Percentiles rank a stretch among this genome's conserved stretches.
Evolutionary conservation across 2,113 vertebrate genomes (phyloP).

Genomic region (Brachyistius frenatus): DNA sequence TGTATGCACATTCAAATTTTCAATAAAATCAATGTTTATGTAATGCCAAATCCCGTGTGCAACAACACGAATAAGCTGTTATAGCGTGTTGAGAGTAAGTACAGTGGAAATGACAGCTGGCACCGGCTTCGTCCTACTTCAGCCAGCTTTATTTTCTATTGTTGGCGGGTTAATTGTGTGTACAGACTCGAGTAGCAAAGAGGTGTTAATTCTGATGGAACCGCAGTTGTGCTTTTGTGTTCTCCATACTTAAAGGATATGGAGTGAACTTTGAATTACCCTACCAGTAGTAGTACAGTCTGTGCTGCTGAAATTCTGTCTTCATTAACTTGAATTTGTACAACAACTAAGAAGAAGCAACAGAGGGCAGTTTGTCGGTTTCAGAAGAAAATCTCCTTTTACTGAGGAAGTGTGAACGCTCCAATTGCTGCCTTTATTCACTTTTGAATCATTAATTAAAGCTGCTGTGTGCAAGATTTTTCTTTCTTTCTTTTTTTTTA

Average conservation of each 20-base stretch:
- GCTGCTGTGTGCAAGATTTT: neutral
- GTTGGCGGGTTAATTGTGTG: neutral
- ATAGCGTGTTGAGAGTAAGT: neutral
- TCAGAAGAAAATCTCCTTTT: neutral
- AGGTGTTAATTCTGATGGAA: neutral
- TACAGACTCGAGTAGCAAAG: neutral
- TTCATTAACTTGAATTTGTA: constrained; percentile 16
- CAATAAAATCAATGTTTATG: constrained; percentile 1
- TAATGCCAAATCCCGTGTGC: neutral
- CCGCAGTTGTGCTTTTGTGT: neutral
- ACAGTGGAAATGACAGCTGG: too few species aligned
- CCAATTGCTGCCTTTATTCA: neutral
- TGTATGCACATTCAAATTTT: neutral
- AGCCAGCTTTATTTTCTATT: neutral
- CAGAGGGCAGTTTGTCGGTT: neutral
- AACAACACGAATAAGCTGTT: neutral
- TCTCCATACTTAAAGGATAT: neutral
- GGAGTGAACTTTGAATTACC: too few species aligned
- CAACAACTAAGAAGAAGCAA: neutral
- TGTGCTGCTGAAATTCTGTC: constrained; percentile 19
- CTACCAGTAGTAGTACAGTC: neutral
- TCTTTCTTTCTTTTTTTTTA: too few species aligned
- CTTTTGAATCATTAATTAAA: constrained; percentile 27
- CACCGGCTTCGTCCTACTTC: too few species aligned
- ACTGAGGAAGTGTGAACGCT: constrained; percentile 1